Evolutionary conservation across 2,888 invertebrate genomes (phyloP), one percentile per base, ranked within the genome.

Genomic region (Auanema freiburgensis): DNA sequence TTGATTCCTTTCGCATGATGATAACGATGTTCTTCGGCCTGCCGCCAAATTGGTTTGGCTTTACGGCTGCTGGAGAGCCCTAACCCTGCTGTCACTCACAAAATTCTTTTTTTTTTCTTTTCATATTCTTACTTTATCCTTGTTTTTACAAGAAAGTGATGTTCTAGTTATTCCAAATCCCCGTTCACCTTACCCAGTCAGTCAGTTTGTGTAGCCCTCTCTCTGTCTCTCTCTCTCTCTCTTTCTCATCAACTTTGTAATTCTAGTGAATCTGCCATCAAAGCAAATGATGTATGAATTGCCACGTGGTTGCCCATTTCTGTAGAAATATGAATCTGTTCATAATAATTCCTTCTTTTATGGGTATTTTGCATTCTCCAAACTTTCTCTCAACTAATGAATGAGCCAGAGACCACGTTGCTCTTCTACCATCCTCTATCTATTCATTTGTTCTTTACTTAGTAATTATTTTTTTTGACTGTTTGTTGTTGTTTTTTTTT

Each of bases 21-120:
- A 24, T 16, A 11, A 23, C 53, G 16, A 16, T 16, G 16, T 16
- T n/a, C 24, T 24, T n/a, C 21, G 46, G 46, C 10, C 16, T 21
- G 18, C 1, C 53, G 21, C 25, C 24, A 16, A 11, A 16, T 33
- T 33, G 33, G 33, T 33, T 33, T 33, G 33, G 33, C 33, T 33
- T 33, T 33, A 33, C 8, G 33, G 33, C 33, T 33, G 33, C 11
- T 25, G 16, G 53, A 46, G 46, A 46, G 46, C 46, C 46, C 33
- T 21, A 51, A 51, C 53, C 53, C 21, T 33, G 18, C 53, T 53
- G 14, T 53, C 53, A 23, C 24, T 53, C 23, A 11, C 53, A 8
- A 18, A 46, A 6, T 18, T 46, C 46, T 46, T 18, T 21, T 46
- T 46, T 43, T 43, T 43, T 43, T 11, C n/a, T 43, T 43, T 12